Evolutionary conservation across 2,888 invertebrate genomes (phyloP), one percentile per base, ranked within the genome.

Genomic region (Lithophane ornitopus): DNA sequence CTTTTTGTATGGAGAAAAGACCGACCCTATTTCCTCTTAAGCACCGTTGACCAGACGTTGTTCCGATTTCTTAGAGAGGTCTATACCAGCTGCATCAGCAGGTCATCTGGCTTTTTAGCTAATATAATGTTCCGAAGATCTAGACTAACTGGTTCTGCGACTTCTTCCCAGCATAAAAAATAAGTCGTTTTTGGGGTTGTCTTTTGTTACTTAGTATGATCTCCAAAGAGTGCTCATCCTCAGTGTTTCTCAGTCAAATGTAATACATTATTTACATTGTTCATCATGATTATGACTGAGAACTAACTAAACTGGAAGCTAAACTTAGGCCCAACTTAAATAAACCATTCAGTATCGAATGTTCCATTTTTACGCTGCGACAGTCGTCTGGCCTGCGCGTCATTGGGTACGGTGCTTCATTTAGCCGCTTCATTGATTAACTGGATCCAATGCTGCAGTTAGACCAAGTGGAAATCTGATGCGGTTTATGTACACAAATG

Each of bases 401-500:
- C 56, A 58, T 81, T 63, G 34, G 39, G 11, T 39, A 46, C 49
- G 39, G 34, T 16, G 63, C 39, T 81, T 76, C 70, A 65, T 81
- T 65, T 81, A 65, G 46, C 39, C 52, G 76, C 63, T 59, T 70
- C 77, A 81, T 59, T 81, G 52, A 81, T 79, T 79, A 34, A 75
- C 46, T 75, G 46, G 52, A 54, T 61, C 75, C 66, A 80, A 74
- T 46, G 75, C 34, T 74, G 75, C 46, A 54, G 58, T 66, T 58
- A 61, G 75, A 54, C 61, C 52, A 49, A 74, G 52, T 78, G 66
- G 62, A 67, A 81, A 41, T 41, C n/a, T 65, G 58, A 63, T 65
- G 49, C 56, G 22, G 19, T 59, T 41, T 34, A 41, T 41, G 56
- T 19, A 9, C 3, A 49, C 14, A 41, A 56, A 34, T 63, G 11